Base-by-base conservation (phyloP, 2,113 vertebrate genomes). In the Cyprinodon brontotheroides region DNA sequence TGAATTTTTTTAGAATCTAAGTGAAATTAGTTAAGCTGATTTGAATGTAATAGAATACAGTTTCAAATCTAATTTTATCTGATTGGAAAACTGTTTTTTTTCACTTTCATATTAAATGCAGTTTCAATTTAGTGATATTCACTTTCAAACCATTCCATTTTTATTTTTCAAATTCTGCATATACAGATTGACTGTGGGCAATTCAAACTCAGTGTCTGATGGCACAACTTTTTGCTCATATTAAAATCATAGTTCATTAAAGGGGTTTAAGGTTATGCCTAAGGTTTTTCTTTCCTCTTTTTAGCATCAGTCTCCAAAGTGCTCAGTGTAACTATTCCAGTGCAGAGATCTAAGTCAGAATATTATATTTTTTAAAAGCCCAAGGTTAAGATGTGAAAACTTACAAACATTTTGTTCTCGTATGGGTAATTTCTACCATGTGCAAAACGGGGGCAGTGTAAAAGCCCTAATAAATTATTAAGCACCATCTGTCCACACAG, bases 401-500 rank as follows among this genome's bases (percentile, higher is more conserved):
- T n/a, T n/a, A 87, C 60, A 80, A 91, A 89, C 82, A 87, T 90
- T 87, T 87, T 86, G 78, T 83, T 72, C 73, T 79, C 71, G 87
- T 68, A 65, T 76, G 22, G 68, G 73, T 84, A 74, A 78, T 83
- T 90, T 88, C 86, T 80, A 64, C 81, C 66, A n/a, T 70, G 82
- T 78, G 81, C 84, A 78, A 68, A 83, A 81, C 82, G 60, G 85
- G 76, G 78, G 76, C 73, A 59, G 75, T 75, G 91, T 87, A 86
- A 87, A 89, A 89, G 77, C 83, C 89, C 86, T 84, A 74, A 90
- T 90, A 72, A 87, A 91, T 92, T 84, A 91, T 92, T 92, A 86
- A 91, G 82, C 72, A 77, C 89, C 89, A 93, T 92, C 89, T 91
- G 91, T 92, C 89, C 84, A 62, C 79, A 81, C 89, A 86, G n/a